Percentiles rank a stretch among this genome's conserved stretches.
phyloP scores from a whole-genome alignment of 2,888 invertebrate genomes.

The Cyclophora punctaria region DNA sequence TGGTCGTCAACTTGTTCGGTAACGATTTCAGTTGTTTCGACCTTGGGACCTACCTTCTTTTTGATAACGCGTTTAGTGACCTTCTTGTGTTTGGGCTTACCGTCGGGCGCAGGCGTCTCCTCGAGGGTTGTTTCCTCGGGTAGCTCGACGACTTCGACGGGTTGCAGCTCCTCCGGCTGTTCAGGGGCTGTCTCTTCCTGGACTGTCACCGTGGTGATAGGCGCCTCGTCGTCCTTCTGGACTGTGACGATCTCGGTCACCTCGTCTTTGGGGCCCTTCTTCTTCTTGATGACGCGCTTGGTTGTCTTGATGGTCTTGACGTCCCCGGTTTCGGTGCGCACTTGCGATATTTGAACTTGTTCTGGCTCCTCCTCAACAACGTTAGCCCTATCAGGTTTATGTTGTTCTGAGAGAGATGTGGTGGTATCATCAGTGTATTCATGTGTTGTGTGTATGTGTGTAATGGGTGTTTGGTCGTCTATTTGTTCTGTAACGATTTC shows the following conservation, averaged over 20 bases:
- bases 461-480: conserved; percentile 25
- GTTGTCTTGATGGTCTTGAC: conserved; percentile 17
- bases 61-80: conserved; percentile 40
- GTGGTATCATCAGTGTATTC: conserved; percentile 19
- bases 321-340: conserved; percentile 28
- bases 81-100: conserved; percentile 28
- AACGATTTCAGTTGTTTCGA: conserved; percentile 19
- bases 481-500: conserved; percentile 19
- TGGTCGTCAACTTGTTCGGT: conserved; percentile 4
- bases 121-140: conserved; percentile 33
- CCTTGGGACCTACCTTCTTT: conserved; percentile 42
- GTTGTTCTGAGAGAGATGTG: conserved; percentile 15
- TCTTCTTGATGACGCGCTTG: conserved; percentile 38
- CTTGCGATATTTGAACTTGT: conserved; percentile 19
- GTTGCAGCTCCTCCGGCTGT: not conserved
- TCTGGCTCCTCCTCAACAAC: conserved; percentile 21
- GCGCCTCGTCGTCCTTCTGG: conserved; percentile 45
- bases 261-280: conserved; percentile 27
- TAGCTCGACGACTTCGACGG: conserved; percentile 7
- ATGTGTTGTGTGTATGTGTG: conserved; percentile 40
- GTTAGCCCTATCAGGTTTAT: conserved; percentile 7
- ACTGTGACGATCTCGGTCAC: conserved; percentile 58
- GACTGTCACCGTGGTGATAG: conserved; percentile 3
- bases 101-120: conserved; percentile 28
- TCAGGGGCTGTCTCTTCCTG: not conserved